phyloP scores from a whole-genome alignment of 2,888 invertebrate species.

The Drosophila cracens region DNA sequence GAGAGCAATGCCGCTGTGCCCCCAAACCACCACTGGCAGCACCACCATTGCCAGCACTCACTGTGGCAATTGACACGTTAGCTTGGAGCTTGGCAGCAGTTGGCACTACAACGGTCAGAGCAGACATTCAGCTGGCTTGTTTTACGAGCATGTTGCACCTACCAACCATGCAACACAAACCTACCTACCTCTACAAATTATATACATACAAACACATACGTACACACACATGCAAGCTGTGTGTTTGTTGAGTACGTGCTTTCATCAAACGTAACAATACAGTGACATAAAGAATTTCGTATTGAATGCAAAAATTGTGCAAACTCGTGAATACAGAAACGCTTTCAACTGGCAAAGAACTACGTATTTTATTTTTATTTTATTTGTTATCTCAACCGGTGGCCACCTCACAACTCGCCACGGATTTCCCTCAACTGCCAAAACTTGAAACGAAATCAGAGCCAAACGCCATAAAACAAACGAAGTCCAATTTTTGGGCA shows the following conservation, averaged over 20 bases:
- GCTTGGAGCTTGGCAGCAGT: constrained; percentile 74
- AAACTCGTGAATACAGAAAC: constrained; percentile 80
- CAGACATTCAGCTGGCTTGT: constrained; percentile 64
- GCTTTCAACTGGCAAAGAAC: constrained; percentile 49
- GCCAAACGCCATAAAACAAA: constrained; percentile 41
- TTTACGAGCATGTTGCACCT: constrained; percentile 79
- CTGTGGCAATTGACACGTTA: constrained; percentile 74
- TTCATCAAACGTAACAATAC: constrained; percentile 77
- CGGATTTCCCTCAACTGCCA: not conserved
- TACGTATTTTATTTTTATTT: constrained; percentile 23
- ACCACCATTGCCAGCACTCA: constrained; percentile 12
- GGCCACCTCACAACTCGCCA: constrained; percentile 2
- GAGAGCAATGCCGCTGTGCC: constrained; percentile 23
- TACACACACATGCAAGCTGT: constrained; percentile 9
- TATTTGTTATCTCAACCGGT: constrained; percentile 31
- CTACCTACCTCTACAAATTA: constrained; percentile 37
- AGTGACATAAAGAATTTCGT: constrained; percentile 70
- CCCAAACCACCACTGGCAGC: constrained; percentile 1
- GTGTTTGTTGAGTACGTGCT: constrained; percentile 68
- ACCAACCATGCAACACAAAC: constrained; percentile 47
- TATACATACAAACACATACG: constrained; percentile 4
- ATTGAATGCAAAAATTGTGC: constrained; percentile 81
- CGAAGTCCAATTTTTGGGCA: constrained; percentile 67
- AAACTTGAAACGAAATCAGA: constrained; percentile 55
- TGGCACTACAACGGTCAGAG: constrained; percentile 66